Evolutionary conservation across 2,888 invertebrate species (phyloP).

Genomic region (Isoperla grammatica): DNA sequence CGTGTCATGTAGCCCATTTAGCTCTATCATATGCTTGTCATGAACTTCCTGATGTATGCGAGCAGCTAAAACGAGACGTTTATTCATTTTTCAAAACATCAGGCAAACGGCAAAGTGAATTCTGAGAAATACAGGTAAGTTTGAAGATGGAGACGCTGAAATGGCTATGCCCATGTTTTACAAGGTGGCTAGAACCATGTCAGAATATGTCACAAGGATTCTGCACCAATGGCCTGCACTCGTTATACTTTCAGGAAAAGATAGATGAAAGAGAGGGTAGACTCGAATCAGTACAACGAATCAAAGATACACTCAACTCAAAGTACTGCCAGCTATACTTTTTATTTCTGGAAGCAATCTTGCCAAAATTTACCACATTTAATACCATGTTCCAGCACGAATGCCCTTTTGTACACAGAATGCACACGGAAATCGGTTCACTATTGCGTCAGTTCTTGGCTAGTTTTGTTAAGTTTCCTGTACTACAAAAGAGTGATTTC

Average conservation of each 20-base stretch:
- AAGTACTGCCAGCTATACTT: neutral
- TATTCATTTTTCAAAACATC: conserved; percentile 3
- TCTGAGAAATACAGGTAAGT: neutral
- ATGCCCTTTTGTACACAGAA: neutral
- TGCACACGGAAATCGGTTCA: conserved; percentile 2
- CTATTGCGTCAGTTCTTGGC: conserved; percentile 5
- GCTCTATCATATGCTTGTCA: conserved; percentile 7
- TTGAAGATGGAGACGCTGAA: neutral
- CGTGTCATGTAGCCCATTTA: neutral
- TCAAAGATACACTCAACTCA: neutral
- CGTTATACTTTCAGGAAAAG: neutral
- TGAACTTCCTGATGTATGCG: conserved; percentile 8
- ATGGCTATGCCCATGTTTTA: neutral
- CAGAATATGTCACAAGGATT: conserved; percentile 3
- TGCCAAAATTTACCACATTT: neutral
- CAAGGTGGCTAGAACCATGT: conserved; percentile 13
- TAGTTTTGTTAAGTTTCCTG: neutral
- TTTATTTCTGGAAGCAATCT: neutral
- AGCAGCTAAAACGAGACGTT: conserved; percentile 1
- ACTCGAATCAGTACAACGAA: neutral
- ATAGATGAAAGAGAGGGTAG: neutral
- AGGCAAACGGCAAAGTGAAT: neutral
- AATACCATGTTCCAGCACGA: neutral
- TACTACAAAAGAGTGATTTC: neutral
- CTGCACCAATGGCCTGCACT: conserved; percentile 11